phyloP scores from a whole-genome alignment of 2,888 invertebrate species.

The Pandemis corylana region DNA sequence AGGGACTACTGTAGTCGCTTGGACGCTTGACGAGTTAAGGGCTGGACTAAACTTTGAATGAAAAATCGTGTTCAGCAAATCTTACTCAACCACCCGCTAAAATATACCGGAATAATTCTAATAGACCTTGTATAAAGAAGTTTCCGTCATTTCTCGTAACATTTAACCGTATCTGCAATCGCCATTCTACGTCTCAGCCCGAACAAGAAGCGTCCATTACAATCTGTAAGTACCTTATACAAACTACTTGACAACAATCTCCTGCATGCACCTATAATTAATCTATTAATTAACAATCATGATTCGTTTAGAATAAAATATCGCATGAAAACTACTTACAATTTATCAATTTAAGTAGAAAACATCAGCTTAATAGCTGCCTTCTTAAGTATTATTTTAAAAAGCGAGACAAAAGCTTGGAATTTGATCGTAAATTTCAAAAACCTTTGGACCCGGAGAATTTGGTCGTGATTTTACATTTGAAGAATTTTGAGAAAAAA shows the following conservation, averaged over 20 bases:
- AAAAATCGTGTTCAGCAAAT: no score
- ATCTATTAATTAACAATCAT: slow-evolving; percentile 11
- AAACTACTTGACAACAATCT: slow-evolving; percentile 34
- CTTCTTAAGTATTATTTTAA: not conserved
- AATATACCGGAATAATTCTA: no score
- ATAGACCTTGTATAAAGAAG: no score
- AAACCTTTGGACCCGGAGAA: slow-evolving; percentile 34
- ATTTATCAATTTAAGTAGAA: not conserved
- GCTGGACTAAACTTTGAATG: no score
- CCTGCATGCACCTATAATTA: slow-evolving; percentile 29
- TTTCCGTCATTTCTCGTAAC: no score
- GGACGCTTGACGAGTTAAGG: no score
- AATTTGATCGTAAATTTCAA: slow-evolving; percentile 6
- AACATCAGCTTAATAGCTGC: not conserved
- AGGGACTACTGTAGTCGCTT: no score
- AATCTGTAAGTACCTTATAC: slow-evolving; percentile 21
- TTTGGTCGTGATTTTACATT: slow-evolving; percentile 30
- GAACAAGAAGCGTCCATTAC: slow-evolving; percentile 32
- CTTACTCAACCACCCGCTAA: no score
- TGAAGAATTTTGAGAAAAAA: slow-evolving; percentile 3
- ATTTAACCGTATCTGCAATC: not conserved
- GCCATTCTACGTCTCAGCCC: not conserved
- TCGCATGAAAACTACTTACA: slow-evolving; percentile 24
- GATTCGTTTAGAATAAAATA: slow-evolving; percentile 28
- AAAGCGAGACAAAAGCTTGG: slow-evolving; percentile 11